A percentile compares a stretch with the other conserved stretches of the same genome.
These are phyloP conservation scores for Epizoanthus fatuus DNA, from an alignment of 92 coral and sea anemone genomes.

Conservation along the genomic window DNA sequence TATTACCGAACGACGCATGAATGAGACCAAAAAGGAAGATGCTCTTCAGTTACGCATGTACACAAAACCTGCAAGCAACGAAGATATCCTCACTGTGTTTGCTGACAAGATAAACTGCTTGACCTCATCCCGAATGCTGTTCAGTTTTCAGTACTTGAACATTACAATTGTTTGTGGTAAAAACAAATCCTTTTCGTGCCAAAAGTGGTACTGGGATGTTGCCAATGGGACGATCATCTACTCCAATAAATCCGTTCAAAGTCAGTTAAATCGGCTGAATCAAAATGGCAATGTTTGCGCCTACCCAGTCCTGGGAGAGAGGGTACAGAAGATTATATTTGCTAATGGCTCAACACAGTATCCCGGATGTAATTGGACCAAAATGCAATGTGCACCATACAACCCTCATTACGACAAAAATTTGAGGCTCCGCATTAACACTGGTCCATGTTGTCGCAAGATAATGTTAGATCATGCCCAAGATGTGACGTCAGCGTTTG, in stretches of 20 bases:
- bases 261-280: not conserved
- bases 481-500: not conserved
- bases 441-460: slow-evolving; percentile 38
- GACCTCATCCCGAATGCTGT: not conserved
- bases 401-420: slow-evolving; percentile 22
- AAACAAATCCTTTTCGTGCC: not conserved
- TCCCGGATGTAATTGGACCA: slow-evolving; percentile 13
- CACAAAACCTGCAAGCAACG: not conserved
- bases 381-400: not conserved
- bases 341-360: not conserved
- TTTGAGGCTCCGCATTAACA: slow-evolving; percentile 29
- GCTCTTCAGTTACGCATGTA: no score
- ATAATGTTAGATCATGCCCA: not conserved
- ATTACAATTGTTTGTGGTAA: not conserved
- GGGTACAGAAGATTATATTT: not conserved
- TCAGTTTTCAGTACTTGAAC: not conserved
- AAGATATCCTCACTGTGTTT: not conserved
- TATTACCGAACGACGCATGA: no score
- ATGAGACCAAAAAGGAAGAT: no score
- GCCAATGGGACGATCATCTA: not conserved
- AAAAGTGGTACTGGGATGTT: slow-evolving; percentile 7
- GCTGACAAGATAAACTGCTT: not conserved
- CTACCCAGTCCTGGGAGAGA: not conserved
- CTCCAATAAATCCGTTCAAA: not conserved
- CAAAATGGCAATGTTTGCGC: not conserved